Evolutionary conservation across 2,888 invertebrate genomes (phyloP), one percentile per base, ranked within the genome.

Genomic region (Xestoiulus laeticollis): DNA sequence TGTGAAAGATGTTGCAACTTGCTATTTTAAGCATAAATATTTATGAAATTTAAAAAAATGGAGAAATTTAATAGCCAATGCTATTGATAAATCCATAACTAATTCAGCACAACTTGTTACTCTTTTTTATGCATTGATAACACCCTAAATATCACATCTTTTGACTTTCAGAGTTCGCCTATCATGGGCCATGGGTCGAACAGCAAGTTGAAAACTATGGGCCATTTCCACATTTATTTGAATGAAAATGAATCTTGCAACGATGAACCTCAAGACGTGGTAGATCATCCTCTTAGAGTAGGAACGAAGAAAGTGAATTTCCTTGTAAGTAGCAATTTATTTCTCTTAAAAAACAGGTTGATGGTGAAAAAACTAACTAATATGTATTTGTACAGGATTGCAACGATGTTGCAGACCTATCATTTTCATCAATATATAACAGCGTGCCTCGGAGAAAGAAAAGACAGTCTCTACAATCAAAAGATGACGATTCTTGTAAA

Each of bases 401-500:
- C 59, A 59, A n/a, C 43, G 85, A 85, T 85, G 85, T 43, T 43
- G 85, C 22, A 16, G 43, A 85, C 38, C 43, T 33, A 43, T 85
- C 85, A 48, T 85, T 85, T 48, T 30, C 33, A 48, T 43, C 85
- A 22, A 26, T 85, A 6, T 85, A 85, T 22, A 43, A 44, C 85
- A 85, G 38, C 22, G 30, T 16, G 6, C 38, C 48, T 43, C 32
- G 85, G 16, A 33, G 83, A 14, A 32, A 83, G 19, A 83, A 83
- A 38, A 19, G 38, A n/a, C 14, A 83, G 30, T 83, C 43, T 30
- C 14, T 22, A 22, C 43, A 33, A 30, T 26, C 30, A 33, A 85
- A 44, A 44, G 43, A 85, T 14, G 85, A 85, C n/a, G 85, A 85
- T 5, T 85, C 85, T n/a, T 38, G 85, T 48, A 44, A 85, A 26